phyloP scores from a whole-genome alignment of 2,888 invertebrate species.

The Drosophila meridiana region DNA sequence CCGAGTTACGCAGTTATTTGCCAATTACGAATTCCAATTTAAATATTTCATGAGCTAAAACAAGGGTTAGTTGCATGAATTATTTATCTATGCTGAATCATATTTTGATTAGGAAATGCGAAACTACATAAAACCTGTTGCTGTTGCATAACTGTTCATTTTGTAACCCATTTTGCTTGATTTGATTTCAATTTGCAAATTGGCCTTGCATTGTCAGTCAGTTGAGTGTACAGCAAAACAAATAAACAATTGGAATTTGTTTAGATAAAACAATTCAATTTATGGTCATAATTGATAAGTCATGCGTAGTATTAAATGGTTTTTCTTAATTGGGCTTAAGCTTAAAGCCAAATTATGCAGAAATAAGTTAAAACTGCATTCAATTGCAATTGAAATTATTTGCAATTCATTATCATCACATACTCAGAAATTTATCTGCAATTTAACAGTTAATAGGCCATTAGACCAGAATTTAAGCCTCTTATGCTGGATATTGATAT shows the following conservation, averaged over 20 bases:
- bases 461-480: too few relatives aligned
- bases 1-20: neutral
- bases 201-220: neutral
- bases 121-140: neutral
- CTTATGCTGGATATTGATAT: conserved; percentile 26
- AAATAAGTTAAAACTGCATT: neutral
- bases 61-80: neutral
- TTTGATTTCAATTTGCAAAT: conserved; percentile 3
- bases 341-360: neutral
- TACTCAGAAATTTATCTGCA: too few relatives aligned
- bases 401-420: too few relatives aligned
- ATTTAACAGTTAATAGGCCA: too few relatives aligned
- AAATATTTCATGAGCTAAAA: neutral
- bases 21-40: neutral
- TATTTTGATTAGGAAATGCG: neutral
- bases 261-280: conserved; percentile 1
- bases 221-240: neutral
- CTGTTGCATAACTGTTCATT: neutral
- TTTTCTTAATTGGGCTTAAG: neutral
- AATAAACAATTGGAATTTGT: neutral
- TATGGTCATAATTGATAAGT: neutral
- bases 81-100: neutral
- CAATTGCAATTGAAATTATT: neutral
- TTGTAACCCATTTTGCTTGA: conserved; percentile 1
- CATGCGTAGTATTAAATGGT: neutral